A percentile compares a stretch with the other conserved stretches of the same genome.
Evolutionary conservation across 2,113 vertebrate genomes (phyloP).

Genomic region (Bubalus kerabau): DNA sequence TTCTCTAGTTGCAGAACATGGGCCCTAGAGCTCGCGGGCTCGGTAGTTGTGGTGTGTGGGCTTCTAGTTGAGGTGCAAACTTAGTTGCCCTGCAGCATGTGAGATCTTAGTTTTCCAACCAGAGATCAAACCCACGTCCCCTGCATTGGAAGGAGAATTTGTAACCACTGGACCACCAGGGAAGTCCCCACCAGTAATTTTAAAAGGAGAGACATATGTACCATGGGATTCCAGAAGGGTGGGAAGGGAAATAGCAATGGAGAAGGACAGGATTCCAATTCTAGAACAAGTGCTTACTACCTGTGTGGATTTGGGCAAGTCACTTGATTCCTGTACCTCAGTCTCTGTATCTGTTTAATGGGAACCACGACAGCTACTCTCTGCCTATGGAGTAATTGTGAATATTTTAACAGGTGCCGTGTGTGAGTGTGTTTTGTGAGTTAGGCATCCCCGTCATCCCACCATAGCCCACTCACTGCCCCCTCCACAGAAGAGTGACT

Average conservation of each 20-base stretch:
- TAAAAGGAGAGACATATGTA: neutral
- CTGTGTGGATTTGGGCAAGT: neutral
- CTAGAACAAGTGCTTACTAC: neutral
- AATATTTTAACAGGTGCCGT: neutral
- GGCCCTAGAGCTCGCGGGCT: rapidly evolving
- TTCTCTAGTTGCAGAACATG: neutral
- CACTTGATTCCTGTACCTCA: neutral
- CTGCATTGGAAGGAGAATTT: neutral
- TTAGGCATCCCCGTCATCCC: neutral
- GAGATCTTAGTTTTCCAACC: neutral
- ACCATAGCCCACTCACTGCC: rapidly evolving
- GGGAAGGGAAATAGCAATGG: too few relatives aligned
- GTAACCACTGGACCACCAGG: neutral
- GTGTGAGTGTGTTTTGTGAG: neutral
- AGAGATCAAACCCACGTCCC: neutral
- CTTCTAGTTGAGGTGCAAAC: neutral
- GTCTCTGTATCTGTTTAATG: neutral
- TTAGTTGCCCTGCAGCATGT: neutral
- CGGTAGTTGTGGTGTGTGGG: neutral
- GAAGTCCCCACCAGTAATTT: neutral
- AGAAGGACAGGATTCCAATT: neutral
- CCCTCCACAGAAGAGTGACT: too few relatives aligned
- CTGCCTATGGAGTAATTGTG: neutral
- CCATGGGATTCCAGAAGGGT: neutral
- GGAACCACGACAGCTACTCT: neutral